Evolutionary conservation across 2,888 invertebrate genomes (phyloP).

Genomic region (Oegoconia quadripuncta): DNA sequence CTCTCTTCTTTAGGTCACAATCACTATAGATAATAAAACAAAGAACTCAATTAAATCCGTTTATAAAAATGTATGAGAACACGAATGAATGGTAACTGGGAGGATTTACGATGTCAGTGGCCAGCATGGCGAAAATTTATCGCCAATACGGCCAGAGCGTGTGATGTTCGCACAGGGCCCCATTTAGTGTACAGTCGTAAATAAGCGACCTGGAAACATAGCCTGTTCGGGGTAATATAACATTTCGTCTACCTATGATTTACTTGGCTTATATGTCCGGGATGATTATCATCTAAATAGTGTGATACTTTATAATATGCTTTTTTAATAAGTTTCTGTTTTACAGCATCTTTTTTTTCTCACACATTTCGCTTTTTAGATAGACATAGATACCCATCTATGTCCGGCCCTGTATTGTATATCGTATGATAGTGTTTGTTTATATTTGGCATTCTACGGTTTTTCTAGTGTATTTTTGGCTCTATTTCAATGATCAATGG

Average conservation of each 20-base stretch:
- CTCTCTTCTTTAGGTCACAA: too few relatives aligned
- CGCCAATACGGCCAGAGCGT: constrained; percentile 11
- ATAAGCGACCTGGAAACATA: too few relatives aligned
- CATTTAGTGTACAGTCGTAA: neutral
- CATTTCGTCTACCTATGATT: too few relatives aligned
- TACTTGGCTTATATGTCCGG: too few relatives aligned
- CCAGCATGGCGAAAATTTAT: constrained; percentile 13
- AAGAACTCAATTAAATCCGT: constrained; percentile 3
- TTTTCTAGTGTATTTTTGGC: constrained; percentile 7
- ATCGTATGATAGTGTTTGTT: constrained; percentile 4
- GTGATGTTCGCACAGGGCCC: constrained; percentile 6
- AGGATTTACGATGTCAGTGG: constrained; percentile 12
- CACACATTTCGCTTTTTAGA: too few relatives aligned
- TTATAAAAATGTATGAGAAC: constrained; percentile 9
- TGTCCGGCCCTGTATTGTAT: neutral
- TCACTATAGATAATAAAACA: neutral
- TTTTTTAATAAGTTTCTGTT: too few relatives aligned
- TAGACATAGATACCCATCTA: too few relatives aligned
- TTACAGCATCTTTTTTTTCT: too few relatives aligned
- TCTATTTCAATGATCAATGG: constrained; percentile 4
- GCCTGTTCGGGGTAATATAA: too few relatives aligned
- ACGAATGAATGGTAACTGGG: constrained; percentile 11
- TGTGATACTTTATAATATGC: too few relatives aligned
- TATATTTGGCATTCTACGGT: constrained; percentile 7
- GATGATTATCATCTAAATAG: too few relatives aligned